phyloP scores from a whole-genome alignment of 2,797 vertebrate genomes.

The Pangasius larnaudii region DNA sequence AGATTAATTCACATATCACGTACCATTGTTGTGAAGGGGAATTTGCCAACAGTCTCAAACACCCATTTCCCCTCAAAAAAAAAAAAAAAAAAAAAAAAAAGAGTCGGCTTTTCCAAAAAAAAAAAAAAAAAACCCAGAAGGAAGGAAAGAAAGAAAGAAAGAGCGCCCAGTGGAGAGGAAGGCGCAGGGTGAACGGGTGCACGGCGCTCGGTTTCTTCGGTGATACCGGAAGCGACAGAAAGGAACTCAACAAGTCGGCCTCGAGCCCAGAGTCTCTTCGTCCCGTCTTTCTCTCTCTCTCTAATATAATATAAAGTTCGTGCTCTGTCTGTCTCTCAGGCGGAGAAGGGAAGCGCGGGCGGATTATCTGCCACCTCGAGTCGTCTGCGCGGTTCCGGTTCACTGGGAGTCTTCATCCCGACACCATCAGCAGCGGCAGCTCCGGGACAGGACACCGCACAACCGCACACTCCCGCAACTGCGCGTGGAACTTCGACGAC shows the following conservation, averaged over 20 bases:
- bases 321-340: constrained; percentile 40
- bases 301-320: background rate
- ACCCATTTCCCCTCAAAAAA: constrained; percentile 77
- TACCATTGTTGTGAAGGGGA: constrained; percentile 85
- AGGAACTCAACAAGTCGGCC: constrained; percentile 75
- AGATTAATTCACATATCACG: constrained; percentile 73
- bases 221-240: constrained; percentile 81
- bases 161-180: constrained; percentile 54
- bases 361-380: constrained; percentile 29
- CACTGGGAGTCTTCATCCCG: constrained; percentile 14
- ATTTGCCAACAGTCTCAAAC: constrained; percentile 83
- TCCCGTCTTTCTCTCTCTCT: constrained; percentile 9
- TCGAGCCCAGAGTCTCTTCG: constrained; percentile 66
- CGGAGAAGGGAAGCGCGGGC: constrained; percentile 17
- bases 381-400: constrained; percentile 17
- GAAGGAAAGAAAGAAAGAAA: constrained; percentile 27
- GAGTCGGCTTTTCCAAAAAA: constrained; percentile 71
- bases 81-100: constrained; percentile 77
- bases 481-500: background rate
- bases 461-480: background rate
- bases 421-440: constrained; percentile 29
- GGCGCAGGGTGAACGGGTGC: constrained; percentile 66
- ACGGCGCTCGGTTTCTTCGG: constrained; percentile 72
- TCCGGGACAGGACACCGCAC: constrained; percentile 16
- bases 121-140: constrained; percentile 60